Conservation (phyloP, 2,113 vertebrate genomes). For the Castor canadensis region DNA sequence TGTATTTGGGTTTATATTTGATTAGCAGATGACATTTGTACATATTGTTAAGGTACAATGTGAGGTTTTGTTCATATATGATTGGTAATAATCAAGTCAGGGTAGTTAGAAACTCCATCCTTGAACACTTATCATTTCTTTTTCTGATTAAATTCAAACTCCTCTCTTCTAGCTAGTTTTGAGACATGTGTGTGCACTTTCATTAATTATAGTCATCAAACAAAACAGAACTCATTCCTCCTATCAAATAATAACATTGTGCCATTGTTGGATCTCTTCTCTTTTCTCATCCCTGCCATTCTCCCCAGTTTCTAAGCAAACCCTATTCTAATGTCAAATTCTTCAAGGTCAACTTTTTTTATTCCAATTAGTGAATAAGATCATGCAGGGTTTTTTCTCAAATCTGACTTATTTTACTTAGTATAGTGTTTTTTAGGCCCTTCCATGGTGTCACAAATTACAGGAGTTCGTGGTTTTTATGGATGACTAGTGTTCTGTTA, state of each 20-base stretch:
- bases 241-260: background rate
- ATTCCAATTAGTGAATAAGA: background rate
- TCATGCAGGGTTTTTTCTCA: background rate
- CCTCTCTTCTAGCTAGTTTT: background rate
- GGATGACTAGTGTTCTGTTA: background rate
- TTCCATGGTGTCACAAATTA: background rate
- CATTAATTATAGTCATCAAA: background rate
- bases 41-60: too few relatives aligned
- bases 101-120: too few relatives aligned
- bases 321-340: background rate
- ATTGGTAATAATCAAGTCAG: too few relatives aligned
- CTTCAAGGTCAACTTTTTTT: background rate
- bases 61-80: too few relatives aligned
- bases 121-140: too few relatives aligned
- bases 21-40: too few relatives aligned
- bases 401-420: background rate
- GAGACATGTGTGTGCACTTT: background rate
- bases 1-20: too few relatives aligned
- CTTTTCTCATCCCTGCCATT: background rate
- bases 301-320: background rate
- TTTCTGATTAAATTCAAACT: too few relatives aligned
- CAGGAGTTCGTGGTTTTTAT: background rate
- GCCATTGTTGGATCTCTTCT: background rate
- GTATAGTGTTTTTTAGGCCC: background rate
- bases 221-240: background rate